phyloP scores from a whole-genome alignment of 2,113 vertebrate genomes.

The Chamaea fasciata region DNA sequence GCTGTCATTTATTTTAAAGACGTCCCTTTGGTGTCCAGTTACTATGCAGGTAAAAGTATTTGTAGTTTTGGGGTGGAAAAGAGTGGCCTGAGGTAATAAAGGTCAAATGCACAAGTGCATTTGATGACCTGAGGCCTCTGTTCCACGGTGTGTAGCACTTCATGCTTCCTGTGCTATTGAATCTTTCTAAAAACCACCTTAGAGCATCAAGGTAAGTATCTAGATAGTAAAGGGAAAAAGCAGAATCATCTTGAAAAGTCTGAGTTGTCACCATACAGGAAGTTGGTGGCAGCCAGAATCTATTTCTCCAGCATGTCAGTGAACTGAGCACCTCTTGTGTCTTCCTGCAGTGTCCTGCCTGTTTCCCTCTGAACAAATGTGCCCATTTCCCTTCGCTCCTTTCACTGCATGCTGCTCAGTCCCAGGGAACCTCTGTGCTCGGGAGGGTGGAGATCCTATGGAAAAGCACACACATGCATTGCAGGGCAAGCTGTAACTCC shows the following conservation, averaged over 20 bases:
- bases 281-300: neutral
- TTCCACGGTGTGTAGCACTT: neutral
- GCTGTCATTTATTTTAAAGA: neutral
- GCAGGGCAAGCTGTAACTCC: neutral
- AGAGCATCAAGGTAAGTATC: neutral
- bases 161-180: too few relatives aligned
- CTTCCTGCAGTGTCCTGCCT: neutral
- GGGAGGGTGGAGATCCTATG: neutral
- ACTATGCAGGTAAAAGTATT: neutral
- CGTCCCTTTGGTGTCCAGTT: neutral
- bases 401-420: neutral
- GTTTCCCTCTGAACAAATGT: neutral
- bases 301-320: neutral
- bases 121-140: neutral
- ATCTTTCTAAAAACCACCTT: neutral
- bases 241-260: neutral
- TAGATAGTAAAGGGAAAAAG: neutral
- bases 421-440: neutral
- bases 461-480: rapidly evolving
- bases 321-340: neutral
- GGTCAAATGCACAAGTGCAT: neutral
- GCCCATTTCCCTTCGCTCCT: neutral
- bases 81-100: neutral
- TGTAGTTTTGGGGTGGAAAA: neutral
- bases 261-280: rapidly evolving